Base-by-base conservation (phyloP, 2,113 vertebrate genomes). In the Pangasianodon hypophthalmus region DNA sequence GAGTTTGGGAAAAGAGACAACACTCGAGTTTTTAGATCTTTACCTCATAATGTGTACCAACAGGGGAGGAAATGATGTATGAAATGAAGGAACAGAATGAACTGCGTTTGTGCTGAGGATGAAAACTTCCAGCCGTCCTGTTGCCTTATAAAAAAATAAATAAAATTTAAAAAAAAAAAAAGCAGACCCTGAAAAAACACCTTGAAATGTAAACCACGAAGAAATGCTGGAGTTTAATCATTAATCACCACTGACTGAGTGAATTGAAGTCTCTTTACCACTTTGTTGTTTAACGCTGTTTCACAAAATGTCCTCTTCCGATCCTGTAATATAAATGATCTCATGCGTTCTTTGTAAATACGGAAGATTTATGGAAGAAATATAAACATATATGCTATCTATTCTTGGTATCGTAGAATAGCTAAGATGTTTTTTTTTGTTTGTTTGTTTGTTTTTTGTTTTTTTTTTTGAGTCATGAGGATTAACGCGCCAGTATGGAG, bases 381-480 rank as follows among this genome's bases (percentile, higher is more conserved):
- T 91, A 91, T 95, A 94, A 95, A 96, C 94, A 95, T 95, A 96
- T 92, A 95, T 95, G 94, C 91, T 95, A 95, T 96, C 92, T 94
- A 91, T 94, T 94, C 93, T 93, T 94, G 93, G 77, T 92, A 89
- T 91, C 29, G 79, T 90, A 87, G 87, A 77, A 75, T 87, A 91
- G 89, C 83, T 1, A 69, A 86, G 82, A 56, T n/a, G 52, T 86
- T 86, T 88, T 50, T 46, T 29, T 11, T 80, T n/a, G 0, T 81
- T 52, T 18, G 4, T 54, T 54, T 54, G 3, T 50, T 29, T 29
- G 16, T 24, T 32, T 62, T n/a, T n/a, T n/a, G n/a, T n/a, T n/a
- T n/a, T n/a, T n/a, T n/a, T 19, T 46, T 84, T 91, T 87, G 67
- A 32, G 44, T 88, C 41, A 29, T 41, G 46, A 46, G 79, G 75